Conservation (phyloP, 2,113 vertebrate species). For the Limnothrissa miodon region DNA sequence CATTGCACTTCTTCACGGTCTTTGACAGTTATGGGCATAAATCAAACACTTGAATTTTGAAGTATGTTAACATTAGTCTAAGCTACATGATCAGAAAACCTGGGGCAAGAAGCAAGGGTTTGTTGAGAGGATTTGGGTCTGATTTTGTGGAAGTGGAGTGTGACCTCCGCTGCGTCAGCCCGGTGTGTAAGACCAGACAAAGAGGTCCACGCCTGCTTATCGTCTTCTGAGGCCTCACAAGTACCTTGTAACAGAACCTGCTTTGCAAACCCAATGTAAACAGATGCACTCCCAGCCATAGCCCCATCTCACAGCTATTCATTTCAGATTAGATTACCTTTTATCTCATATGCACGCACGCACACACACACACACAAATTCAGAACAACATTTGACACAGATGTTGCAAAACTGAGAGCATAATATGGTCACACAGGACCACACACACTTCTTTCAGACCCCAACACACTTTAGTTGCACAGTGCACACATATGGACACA, state of each 20-base stretch:
- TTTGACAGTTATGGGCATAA: too few species aligned
- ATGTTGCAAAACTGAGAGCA: background rate
- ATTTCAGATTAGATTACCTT: background rate
- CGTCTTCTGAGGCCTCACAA: background rate
- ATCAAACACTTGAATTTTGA: too few species aligned
- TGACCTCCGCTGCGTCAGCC: background rate
- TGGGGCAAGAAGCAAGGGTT: too few species aligned
- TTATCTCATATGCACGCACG: background rate
- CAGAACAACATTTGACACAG: background rate
- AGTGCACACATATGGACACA: too few species aligned
- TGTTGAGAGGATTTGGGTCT: too few species aligned
- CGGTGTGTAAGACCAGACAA: background rate
- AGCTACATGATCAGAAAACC: too few species aligned
- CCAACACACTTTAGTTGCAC: background rate
- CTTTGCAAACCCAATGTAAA: background rate
- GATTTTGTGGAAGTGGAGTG: background rate
- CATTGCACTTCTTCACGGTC: too few species aligned
- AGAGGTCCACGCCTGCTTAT: background rate
- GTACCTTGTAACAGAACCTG: conserved; percentile 1
- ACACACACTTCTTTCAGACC: background rate
- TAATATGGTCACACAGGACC: conserved; percentile 5
- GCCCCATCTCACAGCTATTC: background rate
- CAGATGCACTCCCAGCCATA: background rate
- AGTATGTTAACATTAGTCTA: too few species aligned
- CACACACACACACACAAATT: background rate